Conservation (phyloP, 2,797 vertebrate genomes). For the Kryptopterus vitreolus region DNA sequence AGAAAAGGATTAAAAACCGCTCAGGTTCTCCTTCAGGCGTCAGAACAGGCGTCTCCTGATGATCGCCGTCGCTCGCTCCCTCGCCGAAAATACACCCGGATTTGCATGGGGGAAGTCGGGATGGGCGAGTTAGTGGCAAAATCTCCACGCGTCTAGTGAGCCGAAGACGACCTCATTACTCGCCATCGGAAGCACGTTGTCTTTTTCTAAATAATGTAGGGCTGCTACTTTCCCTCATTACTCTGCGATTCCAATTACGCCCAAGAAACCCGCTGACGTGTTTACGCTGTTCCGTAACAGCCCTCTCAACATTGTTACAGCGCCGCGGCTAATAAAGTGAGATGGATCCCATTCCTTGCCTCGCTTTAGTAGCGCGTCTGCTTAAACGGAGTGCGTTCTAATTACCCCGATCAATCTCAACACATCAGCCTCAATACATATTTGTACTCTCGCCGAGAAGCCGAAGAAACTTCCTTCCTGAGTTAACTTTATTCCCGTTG, state of each 20-base stretch:
- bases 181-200: background rate
- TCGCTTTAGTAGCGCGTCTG: slow-evolving; percentile 13
- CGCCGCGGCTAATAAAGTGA: slow-evolving; percentile 37
- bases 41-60: background rate
- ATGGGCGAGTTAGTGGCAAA: background rate
- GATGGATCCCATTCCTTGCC: slow-evolving; percentile 27
- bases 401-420: slow-evolving; percentile 42
- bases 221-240: background rate
- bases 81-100: slow-evolving; percentile 28
- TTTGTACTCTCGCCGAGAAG: slow-evolving; percentile 17
- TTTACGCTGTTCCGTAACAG: slow-evolving; percentile 16
- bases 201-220: background rate
- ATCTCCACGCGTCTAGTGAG: background rate
- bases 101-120: slow-evolving; percentile 32
- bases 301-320: background rate
- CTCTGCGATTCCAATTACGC: slow-evolving; percentile 14
- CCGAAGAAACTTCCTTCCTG: background rate
- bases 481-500: no score
- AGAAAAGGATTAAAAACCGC: background rate
- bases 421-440: slow-evolving; percentile 28
- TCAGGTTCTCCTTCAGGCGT: slow-evolving; percentile 34
- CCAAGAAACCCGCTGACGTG: slow-evolving; percentile 15
- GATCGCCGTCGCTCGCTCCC: slow-evolving; percentile 9
- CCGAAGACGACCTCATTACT: background rate
- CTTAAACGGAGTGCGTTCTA: slow-evolving; percentile 32